Conservation (phyloP, 1,140 invertebrate species). For the Lysiphlebus fabarum region DNA sequence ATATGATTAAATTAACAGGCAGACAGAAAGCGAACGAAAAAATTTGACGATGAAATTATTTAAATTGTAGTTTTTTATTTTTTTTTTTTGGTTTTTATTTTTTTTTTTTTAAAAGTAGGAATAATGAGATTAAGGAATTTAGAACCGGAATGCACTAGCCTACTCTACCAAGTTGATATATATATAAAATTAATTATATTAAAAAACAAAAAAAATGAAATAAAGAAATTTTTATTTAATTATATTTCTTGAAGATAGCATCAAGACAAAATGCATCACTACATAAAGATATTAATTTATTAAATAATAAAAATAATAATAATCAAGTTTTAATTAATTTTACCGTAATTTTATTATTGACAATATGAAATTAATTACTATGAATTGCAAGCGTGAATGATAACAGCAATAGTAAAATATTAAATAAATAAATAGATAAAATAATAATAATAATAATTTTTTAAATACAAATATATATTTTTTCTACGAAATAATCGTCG, state of each 20-base stretch:
- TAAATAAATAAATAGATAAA: slow-evolving; percentile 4
- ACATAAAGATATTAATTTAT: slow-evolving; percentile 10
- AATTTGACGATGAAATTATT: slow-evolving; percentile 18
- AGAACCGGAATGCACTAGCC: slow-evolving; percentile 40
- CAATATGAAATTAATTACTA: slow-evolving; percentile 47
- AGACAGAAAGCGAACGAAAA: slow-evolving; percentile 40
- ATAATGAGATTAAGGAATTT: slow-evolving; percentile 24
- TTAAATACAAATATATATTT: slow-evolving; percentile 6
- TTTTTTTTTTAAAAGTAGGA: slow-evolving; percentile 29
- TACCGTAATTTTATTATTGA: background rate
- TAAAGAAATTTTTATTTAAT: slow-evolving; percentile 1
- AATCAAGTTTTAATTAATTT: background rate
- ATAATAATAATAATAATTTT: slow-evolving; percentile 7
- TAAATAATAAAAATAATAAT: background rate
- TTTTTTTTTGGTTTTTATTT: too few relatives aligned
- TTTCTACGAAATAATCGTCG: background rate
- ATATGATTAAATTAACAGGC: slow-evolving; percentile 25
- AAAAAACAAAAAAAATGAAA: too few relatives aligned
- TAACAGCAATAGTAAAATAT: background rate
- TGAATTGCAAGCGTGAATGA: slow-evolving; percentile 30
- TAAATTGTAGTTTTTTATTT: slow-evolving; percentile 24
- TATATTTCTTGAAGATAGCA: slow-evolving; percentile 5
- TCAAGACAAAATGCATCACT: slow-evolving; percentile 18
- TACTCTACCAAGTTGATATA: slow-evolving; percentile 30
- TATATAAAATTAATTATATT: slow-evolving; percentile 11